Base-by-base conservation (phyloP, 1,140 invertebrate genomes). In the Drosophila nasuta region DNA sequence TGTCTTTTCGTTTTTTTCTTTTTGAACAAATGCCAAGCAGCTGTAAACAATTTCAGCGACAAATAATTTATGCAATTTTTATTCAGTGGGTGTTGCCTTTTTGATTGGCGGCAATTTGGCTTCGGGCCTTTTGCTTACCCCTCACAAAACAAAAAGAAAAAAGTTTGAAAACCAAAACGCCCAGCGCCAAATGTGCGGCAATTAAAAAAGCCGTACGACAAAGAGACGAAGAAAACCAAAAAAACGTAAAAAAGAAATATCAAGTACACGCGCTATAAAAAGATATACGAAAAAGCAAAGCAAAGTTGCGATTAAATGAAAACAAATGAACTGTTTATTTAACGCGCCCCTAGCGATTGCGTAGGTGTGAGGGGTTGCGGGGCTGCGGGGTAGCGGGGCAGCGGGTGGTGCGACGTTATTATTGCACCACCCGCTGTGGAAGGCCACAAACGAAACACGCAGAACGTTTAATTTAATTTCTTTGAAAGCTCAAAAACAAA, bases 261-360 rank as follows among this genome's bases (percentile, higher is more conserved):
- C 10, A 74, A 75, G 66, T 75, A 71, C 64, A 59, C 49, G 66
- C 48, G 65, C 68, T 48, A 74, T 57, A 60, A 59, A 65, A 75
- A 63, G 17, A 60, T 56, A 58, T 51, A 38, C 17, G 46, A 43
- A 33, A 75, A 68, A 67, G 46, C 58, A 74, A 77, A 69, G 58
- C 72, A 75, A 91, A 77, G 65, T 91, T 77, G 75, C 83, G 82
- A 80, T 87, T 87, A 79, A 87, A 83, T 82, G 80, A 66, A 89
- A 91, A 91, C 79, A 91, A 91, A 91, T 91, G 88, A 91, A 91
- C 88, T 91, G 88, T 91, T 91, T 91, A 91, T 91, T 91, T 82
- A 91, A 91, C 76, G 74, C 79, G 86, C 81, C 81, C 49, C 62
- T 59, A 70, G 72, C 74, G 54, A 33, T 68, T 30, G 60, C 45